A percentile compares a stretch with the other conserved stretches of the same genome.
Conservation (phyloP, 2,797 vertebrate genomes). For the Chelonia mydas region DNA sequence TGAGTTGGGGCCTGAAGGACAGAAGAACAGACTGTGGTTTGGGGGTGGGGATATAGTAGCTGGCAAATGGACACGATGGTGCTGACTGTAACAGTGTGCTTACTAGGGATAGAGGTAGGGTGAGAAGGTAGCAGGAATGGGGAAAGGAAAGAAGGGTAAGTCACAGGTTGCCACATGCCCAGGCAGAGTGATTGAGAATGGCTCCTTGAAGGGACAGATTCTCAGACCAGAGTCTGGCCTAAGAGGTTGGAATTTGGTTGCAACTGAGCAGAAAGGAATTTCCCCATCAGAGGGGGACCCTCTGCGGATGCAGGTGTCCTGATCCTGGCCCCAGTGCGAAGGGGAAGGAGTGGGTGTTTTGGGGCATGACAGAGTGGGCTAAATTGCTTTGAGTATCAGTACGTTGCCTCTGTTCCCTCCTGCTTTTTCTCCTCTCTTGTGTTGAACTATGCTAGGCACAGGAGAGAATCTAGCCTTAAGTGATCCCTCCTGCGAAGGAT, state of each 20-base stretch:
- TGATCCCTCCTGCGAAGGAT: not conserved
- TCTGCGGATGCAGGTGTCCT: not conserved
- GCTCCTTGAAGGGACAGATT: not conserved
- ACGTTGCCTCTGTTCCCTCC: not conserved
- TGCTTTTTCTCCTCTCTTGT: not conserved
- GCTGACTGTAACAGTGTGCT: not conserved
- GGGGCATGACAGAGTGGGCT: not conserved
- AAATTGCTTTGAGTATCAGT: not conserved
- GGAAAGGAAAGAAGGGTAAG: not conserved
- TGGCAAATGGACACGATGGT: constrained; percentile 27
- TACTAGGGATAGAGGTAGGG: not conserved
- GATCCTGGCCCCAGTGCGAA: not conserved
- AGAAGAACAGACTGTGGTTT: not conserved
- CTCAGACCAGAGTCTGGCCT: rapidly evolving
- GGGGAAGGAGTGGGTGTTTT: not conserved
- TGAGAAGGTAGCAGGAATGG: not conserved
- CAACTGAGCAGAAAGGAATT: not conserved
- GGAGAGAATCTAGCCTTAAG: not conserved
- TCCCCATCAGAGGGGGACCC: not conserved
- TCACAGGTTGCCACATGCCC: not conserved
- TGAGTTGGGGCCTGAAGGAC: not conserved
- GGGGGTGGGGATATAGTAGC: constrained; percentile 5
- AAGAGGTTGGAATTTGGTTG: not conserved
- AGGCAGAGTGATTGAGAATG: not conserved
- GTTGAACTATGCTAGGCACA: not conserved